A percentile compares a stretch with the other conserved stretches of the same genome.
Evolutionary conservation across 30 jellyfish, hydroid and myxozoan genomes (phyloP).

Genomic region (Hydra vulgaris): DNA sequence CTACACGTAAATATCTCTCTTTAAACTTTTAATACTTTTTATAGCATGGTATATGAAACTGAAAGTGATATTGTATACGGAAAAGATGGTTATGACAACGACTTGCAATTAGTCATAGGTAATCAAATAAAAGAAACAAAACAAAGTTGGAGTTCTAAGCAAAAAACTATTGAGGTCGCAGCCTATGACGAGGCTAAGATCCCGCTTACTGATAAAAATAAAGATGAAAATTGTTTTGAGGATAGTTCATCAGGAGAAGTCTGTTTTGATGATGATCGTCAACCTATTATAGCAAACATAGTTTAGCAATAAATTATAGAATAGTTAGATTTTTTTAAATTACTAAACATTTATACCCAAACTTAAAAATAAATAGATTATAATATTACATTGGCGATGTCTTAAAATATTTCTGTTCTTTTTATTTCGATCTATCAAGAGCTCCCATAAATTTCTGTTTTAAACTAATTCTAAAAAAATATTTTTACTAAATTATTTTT

Average conservation of each 20-base stretch:
- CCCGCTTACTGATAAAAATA: constrained; percentile 38
- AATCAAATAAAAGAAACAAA: constrained; percentile 1
- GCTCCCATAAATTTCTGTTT: too few relatives aligned
- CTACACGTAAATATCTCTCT: neutral
- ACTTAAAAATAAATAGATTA: neutral
- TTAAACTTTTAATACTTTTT: neutral
- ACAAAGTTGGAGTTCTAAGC: neutral
- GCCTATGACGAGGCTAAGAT: constrained; percentile 52
- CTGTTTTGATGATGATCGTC: constrained; percentile 10
- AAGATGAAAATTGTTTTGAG: constrained; percentile 31
- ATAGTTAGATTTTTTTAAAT: neutral
- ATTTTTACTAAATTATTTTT: too few relatives aligned
- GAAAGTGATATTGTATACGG: constrained; percentile 3
- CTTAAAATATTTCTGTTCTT: too few relatives aligned
- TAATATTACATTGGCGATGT: too few relatives aligned
- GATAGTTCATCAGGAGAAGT: constrained; percentile 73
- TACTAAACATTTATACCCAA: neutral
- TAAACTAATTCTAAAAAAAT: too few relatives aligned
- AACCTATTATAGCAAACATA: constrained; percentile 24
- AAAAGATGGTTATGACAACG: constrained; percentile 19
- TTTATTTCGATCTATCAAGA: too few relatives aligned
- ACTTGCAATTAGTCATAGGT: constrained; percentile 6
- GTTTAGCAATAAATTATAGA: neutral
- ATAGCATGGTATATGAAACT: constrained; percentile 32
- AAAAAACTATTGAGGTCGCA: constrained; percentile 35